Conservation (phyloP, 1,140 invertebrate genomes). For the Hylaeus volcanicus region DNA sequence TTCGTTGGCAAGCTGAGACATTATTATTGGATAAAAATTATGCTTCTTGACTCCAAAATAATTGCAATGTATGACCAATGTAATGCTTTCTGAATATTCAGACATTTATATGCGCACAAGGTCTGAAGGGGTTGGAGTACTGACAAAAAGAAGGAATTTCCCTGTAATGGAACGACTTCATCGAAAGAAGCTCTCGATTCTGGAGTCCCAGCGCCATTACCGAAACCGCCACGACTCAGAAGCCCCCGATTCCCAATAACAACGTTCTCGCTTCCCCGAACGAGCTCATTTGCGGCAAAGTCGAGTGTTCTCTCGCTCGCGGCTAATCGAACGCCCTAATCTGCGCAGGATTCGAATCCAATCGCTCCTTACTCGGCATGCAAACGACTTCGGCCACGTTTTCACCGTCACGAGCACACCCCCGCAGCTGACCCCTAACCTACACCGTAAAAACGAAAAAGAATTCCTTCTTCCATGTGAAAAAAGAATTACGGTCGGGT, state of each 20-base stretch:
- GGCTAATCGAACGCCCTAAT: constrained; percentile 54
- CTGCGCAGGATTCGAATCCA: constrained; percentile 27
- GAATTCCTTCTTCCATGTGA: not conserved
- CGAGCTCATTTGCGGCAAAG: constrained; percentile 53
- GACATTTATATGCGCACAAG: no score
- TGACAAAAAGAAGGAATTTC: no score
- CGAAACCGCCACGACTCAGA: not conserved
- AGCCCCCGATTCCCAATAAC: constrained; percentile 4
- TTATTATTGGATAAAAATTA: no score
- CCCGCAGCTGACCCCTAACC: not conserved
- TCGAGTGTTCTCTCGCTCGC: constrained; percentile 27
- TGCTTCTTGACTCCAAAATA: no score
- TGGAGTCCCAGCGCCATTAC: not conserved
- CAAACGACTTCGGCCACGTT: constrained; percentile 32
- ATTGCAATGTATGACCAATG: no score
- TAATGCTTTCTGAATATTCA: no score
- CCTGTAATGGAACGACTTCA: not conserved
- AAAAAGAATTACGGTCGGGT: no score
- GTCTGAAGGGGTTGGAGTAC: no score
- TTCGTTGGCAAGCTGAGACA: no score
- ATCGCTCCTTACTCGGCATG: constrained; percentile 40
- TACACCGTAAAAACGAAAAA: not conserved
- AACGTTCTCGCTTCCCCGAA: constrained; percentile 17
- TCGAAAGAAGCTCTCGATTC: not conserved
- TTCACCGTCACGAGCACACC: not conserved